These are phyloP conservation scores for Ammospiza maritima DNA, from an alignment of 2,797 vertebrate genomes.

Conservation along the genomic window DNA sequence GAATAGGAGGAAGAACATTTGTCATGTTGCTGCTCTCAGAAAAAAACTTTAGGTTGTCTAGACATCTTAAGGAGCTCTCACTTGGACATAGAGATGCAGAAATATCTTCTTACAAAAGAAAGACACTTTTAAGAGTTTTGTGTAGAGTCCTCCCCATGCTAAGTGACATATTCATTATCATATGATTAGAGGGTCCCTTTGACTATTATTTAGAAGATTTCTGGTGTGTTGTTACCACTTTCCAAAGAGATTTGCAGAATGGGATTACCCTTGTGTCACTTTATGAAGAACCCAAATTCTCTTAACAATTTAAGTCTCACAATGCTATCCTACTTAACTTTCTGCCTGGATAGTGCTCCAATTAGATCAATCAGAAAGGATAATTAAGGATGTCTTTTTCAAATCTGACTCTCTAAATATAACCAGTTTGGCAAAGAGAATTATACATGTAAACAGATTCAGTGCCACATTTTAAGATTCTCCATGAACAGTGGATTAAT, in stretches of 20 bases:
- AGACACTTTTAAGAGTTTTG: background rate
- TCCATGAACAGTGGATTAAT: background rate
- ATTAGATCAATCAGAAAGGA: slow-evolving; percentile 13
- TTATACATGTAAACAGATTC: background rate
- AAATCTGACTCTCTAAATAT: background rate
- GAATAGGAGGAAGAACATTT: background rate
- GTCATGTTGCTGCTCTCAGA: background rate
- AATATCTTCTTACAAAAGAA: background rate
- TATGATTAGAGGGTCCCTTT: background rate
- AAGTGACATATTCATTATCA: slow-evolving; percentile 7
- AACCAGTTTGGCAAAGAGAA: background rate
- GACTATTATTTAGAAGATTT: slow-evolving; percentile 15
- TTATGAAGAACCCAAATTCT: slow-evolving; percentile 1
- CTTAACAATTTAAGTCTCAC: background rate
- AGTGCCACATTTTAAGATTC: background rate
- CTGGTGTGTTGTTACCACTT: slow-evolving; percentile 6
- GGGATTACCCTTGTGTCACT: background rate
- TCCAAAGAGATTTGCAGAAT: slow-evolving; percentile 30
- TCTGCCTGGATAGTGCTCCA: background rate
- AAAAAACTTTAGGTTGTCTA: background rate
- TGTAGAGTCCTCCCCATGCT: background rate
- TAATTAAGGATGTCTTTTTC: background rate
- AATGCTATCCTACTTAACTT: background rate
- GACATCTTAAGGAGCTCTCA: background rate
- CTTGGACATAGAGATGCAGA: background rate